Conservation (phyloP, 2,888 invertebrate genomes). For the Cantharis flavilabris region DNA sequence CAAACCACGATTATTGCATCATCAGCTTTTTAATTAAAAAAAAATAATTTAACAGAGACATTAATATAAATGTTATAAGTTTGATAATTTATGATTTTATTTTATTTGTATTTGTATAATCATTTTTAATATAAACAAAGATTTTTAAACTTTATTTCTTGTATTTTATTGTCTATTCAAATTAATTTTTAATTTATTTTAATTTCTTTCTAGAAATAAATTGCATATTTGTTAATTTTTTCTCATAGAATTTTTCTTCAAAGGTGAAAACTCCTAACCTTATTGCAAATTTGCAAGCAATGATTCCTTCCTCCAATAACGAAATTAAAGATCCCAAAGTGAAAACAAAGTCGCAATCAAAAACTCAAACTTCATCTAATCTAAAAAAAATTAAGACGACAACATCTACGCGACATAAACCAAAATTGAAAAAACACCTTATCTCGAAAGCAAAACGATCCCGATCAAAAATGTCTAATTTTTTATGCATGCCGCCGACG, state of each 20-base stretch:
- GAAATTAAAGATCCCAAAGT: neutral
- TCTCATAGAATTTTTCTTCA: neutral
- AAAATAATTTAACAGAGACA: too few relatives aligned
- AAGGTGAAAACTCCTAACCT: neutral
- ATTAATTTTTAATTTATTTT: neutral
- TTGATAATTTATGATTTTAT: neutral
- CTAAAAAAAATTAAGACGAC: neutral
- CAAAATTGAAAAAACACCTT: neutral
- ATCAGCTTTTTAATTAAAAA: too few relatives aligned
- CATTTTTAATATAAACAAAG: neutral
- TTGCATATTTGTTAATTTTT: neutral
- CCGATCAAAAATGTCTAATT: neutral
- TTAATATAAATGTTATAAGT: neutral
- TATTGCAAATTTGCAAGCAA: neutral
- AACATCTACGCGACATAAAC: neutral
- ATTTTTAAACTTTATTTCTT: neutral
- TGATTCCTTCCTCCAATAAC: neutral
- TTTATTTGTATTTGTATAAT: neutral
- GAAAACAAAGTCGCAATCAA: neutral
- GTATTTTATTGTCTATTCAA: neutral
- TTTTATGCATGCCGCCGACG: neutral
- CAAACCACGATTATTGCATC: too few relatives aligned
- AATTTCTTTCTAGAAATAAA: neutral
- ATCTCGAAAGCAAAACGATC: neutral
- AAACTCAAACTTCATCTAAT: neutral